phyloP scores from a whole-genome alignment of 2,113 vertebrate species.

The Lichenostomus cassidix region DNA sequence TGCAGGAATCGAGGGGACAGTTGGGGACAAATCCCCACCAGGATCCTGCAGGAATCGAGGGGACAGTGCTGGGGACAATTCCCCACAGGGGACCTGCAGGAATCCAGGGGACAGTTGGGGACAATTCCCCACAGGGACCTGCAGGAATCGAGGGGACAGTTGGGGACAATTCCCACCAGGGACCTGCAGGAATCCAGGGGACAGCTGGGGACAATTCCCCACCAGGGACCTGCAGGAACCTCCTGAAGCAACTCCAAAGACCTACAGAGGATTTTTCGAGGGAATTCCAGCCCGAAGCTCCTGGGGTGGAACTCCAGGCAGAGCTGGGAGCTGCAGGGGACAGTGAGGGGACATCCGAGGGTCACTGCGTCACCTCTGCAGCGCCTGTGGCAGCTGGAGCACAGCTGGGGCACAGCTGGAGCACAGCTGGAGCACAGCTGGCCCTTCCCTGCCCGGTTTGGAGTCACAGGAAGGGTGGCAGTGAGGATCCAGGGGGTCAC shows the following conservation, averaged over 20 bases:
- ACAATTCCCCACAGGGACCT: no score
- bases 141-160: no score
- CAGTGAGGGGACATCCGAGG: background rate
- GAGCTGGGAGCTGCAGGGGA: background rate
- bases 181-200: background rate
- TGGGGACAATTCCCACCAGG: no score
- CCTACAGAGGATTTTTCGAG: fast-evolving
- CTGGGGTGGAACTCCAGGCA: background rate
- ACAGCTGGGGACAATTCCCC: fast-evolving
- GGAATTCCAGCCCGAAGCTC: fast-evolving
- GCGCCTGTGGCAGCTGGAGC: background rate
- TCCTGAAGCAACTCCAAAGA: background rate
- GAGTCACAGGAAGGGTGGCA: no score
- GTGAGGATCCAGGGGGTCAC: background rate
- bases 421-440: background rate
- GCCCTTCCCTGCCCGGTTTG: background rate
- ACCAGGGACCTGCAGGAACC: background rate
- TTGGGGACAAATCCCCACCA: no score
- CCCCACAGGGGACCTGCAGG: no score
- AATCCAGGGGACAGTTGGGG: no score
- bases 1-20: no score
- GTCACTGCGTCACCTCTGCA: background rate
- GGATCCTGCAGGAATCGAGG: no score
- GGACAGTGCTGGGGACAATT: no score
- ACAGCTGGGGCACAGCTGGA: background rate